phyloP scores from a whole-genome alignment of 2,113 vertebrate species.

The Bubo bubo region DNA sequence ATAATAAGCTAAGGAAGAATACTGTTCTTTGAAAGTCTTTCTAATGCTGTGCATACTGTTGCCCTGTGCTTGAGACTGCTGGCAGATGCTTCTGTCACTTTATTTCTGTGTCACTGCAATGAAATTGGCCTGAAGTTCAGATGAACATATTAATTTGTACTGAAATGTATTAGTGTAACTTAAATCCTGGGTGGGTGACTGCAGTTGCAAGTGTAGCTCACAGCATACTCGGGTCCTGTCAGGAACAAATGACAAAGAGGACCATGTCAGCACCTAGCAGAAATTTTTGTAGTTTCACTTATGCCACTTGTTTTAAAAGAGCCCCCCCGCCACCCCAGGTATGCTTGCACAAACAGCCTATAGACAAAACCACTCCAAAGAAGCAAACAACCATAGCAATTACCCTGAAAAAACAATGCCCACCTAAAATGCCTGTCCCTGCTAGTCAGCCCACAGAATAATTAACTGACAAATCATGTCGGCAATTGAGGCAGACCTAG shows the following conservation, averaged over 20 bases:
- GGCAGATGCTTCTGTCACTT: constrained; percentile 17
- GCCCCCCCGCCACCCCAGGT: rapidly evolving
- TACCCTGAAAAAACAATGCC: neutral
- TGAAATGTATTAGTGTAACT: neutral
- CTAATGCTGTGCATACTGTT: neutral
- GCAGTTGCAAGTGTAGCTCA: neutral
- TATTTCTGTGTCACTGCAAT: neutral
- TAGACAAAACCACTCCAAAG: neutral
- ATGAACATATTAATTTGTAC: neutral
- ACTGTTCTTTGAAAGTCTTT: constrained; percentile 30
- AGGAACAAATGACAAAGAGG: neutral
- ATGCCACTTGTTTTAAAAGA: neutral
- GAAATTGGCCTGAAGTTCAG: constrained; percentile 15
- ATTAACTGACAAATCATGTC: neutral
- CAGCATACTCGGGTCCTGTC: neutral
- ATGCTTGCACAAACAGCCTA: neutral
- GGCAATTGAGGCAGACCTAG: neutral
- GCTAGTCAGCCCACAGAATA: neutral
- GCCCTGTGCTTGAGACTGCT: neutral
- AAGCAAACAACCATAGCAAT: neutral
- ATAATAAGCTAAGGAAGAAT: constrained; percentile 61
- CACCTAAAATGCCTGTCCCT: neutral
- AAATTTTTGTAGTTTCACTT: neutral
- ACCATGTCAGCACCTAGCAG: neutral
- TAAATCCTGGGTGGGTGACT: neutral